Percentiles rank a stretch among this genome's conserved stretches.
phyloP scores from a whole-genome alignment of 2,113 vertebrate genomes.

The Corythoichthys haematopterus region DNA sequence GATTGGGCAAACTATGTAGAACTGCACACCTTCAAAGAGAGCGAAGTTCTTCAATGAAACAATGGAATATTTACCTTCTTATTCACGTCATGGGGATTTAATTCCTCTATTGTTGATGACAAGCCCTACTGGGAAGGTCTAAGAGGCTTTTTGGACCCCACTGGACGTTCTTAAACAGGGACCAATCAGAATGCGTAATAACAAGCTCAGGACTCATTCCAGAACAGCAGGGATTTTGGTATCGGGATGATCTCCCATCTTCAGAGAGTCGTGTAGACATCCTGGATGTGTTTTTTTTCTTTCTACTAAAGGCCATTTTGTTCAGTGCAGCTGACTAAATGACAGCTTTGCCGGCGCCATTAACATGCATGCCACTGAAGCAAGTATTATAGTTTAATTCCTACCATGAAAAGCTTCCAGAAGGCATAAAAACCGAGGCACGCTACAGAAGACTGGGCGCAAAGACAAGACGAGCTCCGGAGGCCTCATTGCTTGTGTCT shows the following conservation, averaged over 20 bases:
- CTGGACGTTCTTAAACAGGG: conserved; percentile 56
- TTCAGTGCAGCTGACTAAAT: conserved; percentile 59
- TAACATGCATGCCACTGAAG: conserved; percentile 65
- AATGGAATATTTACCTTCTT: conserved; percentile 62
- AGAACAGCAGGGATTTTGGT: conserved; percentile 49
- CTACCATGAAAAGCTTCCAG: conserved; percentile 73
- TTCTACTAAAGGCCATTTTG: conserved; percentile 65
- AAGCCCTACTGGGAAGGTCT: conserved; percentile 51
- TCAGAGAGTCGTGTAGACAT: conserved; percentile 46
- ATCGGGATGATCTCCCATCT: conserved; percentile 58
- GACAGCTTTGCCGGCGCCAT: conserved; percentile 65
- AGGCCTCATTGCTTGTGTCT: conserved; percentile 59
- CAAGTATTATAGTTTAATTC: conserved; percentile 75
- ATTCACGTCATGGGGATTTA: conserved; percentile 54
- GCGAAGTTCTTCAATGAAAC: conserved; percentile 66
- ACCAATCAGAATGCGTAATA: conserved; percentile 61
- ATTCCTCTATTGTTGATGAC: conserved; percentile 63
- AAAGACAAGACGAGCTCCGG: conserved; percentile 58
- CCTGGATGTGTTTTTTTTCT: conserved; percentile 26
- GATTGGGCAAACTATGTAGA: conserved; percentile 53
- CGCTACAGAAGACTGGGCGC: conserved; percentile 19
- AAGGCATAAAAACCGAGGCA: conserved; percentile 49
- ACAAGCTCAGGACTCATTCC: conserved; percentile 53
- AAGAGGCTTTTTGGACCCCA: conserved; percentile 65
- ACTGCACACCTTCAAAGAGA: conserved; percentile 63